phyloP scores from a whole-genome alignment of 1,140 invertebrate species.

The Drosophila dunni region DNA sequence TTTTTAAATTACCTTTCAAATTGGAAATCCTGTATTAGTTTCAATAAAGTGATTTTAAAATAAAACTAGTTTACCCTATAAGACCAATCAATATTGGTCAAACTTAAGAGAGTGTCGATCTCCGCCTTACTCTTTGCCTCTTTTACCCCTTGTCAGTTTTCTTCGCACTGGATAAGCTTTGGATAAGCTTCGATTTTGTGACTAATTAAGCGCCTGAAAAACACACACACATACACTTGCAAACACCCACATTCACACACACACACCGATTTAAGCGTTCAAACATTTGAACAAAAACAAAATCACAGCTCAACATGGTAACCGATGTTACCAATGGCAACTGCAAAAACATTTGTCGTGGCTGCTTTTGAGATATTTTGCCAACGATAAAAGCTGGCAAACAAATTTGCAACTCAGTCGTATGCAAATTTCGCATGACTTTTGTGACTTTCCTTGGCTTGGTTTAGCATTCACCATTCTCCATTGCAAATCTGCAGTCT shows the following conservation, averaged over 20 bases:
- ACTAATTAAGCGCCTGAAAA: conserved; percentile 29
- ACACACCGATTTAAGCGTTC: too few species aligned
- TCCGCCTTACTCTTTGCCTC: too few species aligned
- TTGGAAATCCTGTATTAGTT: not conserved
- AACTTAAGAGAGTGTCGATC: too few species aligned
- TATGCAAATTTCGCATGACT: conserved; percentile 54
- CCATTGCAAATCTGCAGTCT: not conserved
- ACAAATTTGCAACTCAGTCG: conserved; percentile 38
- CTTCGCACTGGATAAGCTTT: not conserved
- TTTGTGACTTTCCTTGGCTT: conserved; percentile 28
- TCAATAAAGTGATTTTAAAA: too few species aligned
- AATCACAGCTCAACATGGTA: conserved; percentile 15
- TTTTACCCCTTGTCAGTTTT: too few species aligned
- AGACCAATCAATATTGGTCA: too few species aligned
- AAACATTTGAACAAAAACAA: not conserved
- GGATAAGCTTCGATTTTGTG: not conserved
- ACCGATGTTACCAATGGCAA: conserved; percentile 4
- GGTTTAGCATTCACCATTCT: conserved; percentile 3
- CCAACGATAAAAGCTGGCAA: conserved; percentile 37
- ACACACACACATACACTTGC: not conserved
- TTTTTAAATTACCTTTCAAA: not conserved
- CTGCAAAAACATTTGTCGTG: conserved; percentile 43
- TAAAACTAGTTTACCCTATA: too few species aligned
- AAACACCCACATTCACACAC: too few species aligned
- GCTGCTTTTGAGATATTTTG: conserved; percentile 32